Percentiles rank a stretch among this genome's conserved stretches.
Conservation (phyloP, 2,888 invertebrate species). For the Xanthorhoe designata region DNA sequence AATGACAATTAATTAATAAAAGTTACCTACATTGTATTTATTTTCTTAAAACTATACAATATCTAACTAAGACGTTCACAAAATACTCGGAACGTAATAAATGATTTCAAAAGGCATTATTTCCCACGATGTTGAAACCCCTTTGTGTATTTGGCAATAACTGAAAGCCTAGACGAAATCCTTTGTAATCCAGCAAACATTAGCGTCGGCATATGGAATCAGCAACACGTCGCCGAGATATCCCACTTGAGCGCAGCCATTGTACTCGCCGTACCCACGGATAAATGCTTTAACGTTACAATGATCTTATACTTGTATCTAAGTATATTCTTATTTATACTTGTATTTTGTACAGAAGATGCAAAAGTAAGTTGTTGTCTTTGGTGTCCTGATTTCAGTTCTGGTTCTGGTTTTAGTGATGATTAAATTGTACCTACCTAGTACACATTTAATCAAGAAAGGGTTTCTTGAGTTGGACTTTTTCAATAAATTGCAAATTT, state of each 20-base stretch:
- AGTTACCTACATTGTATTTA: too few species aligned
- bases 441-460: too few species aligned
- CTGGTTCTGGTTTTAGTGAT: too few species aligned
- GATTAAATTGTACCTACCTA: too few species aligned
- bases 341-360: background rate
- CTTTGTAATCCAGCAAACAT: conserved; percentile 43
- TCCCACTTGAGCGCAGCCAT: conserved; percentile 71
- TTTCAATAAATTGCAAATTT: too few species aligned
- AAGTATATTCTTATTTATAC: background rate
- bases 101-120: conserved; percentile 1
- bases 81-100: background rate
- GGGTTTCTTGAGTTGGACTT: too few species aligned
- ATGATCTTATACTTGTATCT: conserved; percentile 1
- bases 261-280: conserved; percentile 55
- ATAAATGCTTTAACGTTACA: conserved; percentile 53
- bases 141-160: conserved; percentile 15
- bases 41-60: too few species aligned
- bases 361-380: background rate
- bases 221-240: conserved; percentile 59
- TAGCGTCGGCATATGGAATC: conserved; percentile 45
- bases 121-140: conserved; percentile 3
- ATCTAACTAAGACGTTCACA: background rate
- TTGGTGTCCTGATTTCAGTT: too few species aligned
- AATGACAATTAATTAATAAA: too few species aligned
- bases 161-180: conserved; percentile 22